A percentile compares a stretch with the other conserved stretches of the same genome.
Evolutionary conservation across 2,113 vertebrate genomes (phyloP).

Genomic region (Antechinus stuartii): DNA sequence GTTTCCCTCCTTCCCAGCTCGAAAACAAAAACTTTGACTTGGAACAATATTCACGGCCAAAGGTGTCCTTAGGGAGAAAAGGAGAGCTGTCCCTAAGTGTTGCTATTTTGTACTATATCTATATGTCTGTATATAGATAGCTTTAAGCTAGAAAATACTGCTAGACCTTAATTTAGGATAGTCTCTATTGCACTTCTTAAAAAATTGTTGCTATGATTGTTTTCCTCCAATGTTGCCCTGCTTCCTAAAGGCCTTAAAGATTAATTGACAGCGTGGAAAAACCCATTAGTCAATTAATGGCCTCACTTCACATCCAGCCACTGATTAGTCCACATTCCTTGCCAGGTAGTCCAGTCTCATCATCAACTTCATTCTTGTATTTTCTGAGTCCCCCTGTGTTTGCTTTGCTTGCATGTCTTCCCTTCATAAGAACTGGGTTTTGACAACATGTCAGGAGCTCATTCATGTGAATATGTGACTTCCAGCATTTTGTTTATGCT

Average conservation of each 20-base stretch:
- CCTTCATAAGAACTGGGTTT: not conserved
- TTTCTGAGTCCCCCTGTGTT: not conserved
- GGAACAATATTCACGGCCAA: not conserved
- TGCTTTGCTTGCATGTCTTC: not conserved
- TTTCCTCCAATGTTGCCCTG: constrained; percentile 60
- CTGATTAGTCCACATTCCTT: constrained; percentile 13
- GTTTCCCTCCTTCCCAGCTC: not conserved
- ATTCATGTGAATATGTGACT: constrained; percentile 12
- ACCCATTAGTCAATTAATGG: constrained; percentile 66
- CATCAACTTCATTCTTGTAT: not conserved
- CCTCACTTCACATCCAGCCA: constrained; percentile 46
- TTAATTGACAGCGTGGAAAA: constrained; percentile 72
- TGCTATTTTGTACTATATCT: constrained; percentile 11
- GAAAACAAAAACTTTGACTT: not conserved
- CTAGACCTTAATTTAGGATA: constrained; percentile 71
- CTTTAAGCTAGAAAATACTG: constrained; percentile 56
- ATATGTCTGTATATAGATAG: too few relatives aligned
- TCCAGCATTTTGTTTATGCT: not conserved
- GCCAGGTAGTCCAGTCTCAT: not conserved
- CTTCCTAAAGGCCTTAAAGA: constrained; percentile 67
- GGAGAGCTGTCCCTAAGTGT: constrained; percentile 39
- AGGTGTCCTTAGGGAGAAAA: not conserved
- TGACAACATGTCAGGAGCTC: not conserved
- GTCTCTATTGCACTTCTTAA: constrained; percentile 72
- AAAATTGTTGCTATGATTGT: constrained; percentile 66